phyloP scores from a whole-genome alignment of 2,888 invertebrate genomes.

The Cataglyphis altisquamis region DNA sequence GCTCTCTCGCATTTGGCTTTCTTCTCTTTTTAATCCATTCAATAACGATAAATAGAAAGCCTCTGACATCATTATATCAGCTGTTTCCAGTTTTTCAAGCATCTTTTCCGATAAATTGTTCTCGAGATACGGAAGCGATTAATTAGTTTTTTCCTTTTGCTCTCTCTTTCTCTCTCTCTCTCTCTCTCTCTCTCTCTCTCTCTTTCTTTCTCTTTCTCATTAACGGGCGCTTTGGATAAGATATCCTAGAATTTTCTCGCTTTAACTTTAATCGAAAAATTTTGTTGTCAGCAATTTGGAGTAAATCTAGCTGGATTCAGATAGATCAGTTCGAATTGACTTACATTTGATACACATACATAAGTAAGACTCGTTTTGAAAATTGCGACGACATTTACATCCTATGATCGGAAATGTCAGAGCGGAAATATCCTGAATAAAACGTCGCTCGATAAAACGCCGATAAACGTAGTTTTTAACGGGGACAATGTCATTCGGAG shows the following conservation, averaged over 20 bases:
- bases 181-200: background rate
- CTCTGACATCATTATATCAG: background rate
- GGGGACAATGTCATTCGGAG: slow-evolving; percentile 17
- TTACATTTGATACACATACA: background rate
- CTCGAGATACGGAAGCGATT: background rate
- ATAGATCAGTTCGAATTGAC: background rate
- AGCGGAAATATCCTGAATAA: slow-evolving; percentile 34
- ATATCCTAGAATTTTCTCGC: background rate
- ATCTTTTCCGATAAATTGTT: background rate
- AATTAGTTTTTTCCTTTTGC: background rate
- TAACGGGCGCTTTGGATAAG: background rate
- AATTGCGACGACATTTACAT: slow-evolving; percentile 19
- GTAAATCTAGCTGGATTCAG: background rate
- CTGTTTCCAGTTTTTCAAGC: background rate
- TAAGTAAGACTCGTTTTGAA: background rate
- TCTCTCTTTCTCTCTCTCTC: background rate
- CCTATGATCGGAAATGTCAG: slow-evolving; percentile 31
- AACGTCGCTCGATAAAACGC: slow-evolving; percentile 44
- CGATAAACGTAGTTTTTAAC: slow-evolving; percentile 62
- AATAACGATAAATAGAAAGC: too few relatives aligned
- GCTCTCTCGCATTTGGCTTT: background rate
- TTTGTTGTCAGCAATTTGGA: background rate
- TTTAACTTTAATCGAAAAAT: background rate
- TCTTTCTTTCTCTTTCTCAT: background rate
- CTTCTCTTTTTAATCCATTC: background rate